phyloP scores from a whole-genome alignment of 2,113 vertebrate genomes.

The Chaetura pelagica region DNA sequence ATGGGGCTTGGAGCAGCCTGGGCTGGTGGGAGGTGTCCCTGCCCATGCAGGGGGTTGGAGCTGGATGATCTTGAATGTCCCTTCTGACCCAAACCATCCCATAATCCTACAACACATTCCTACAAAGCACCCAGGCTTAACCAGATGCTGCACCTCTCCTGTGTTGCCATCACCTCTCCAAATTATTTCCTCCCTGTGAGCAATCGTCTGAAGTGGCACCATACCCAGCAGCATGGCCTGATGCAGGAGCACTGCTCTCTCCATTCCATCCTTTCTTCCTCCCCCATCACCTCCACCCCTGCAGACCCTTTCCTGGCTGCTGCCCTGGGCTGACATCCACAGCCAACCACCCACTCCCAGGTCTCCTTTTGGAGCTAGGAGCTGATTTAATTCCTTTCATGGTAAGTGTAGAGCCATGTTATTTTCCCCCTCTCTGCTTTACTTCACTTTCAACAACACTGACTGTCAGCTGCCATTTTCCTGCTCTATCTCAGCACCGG shows the following conservation, averaged over 20 bases:
- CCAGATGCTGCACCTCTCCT: background rate
- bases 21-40: too few relatives aligned
- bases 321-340: background rate
- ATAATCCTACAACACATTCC: background rate
- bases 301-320: background rate
- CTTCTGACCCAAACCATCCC: too few relatives aligned
- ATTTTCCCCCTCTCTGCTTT: background rate
- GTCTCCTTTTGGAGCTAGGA: background rate
- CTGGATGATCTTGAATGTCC: too few relatives aligned
- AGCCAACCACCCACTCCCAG: accelerated
- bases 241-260: background rate
- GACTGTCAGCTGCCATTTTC: background rate
- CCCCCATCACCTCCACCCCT: accelerated
- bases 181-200: background rate
- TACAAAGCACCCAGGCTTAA: accelerated
- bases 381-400: background rate
- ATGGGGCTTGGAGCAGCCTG: too few relatives aligned
- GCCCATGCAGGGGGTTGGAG: too few relatives aligned
- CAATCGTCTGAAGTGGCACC: background rate
- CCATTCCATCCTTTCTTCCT: background rate
- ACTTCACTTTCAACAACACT: background rate
- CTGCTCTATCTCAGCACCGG: accelerated
- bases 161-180: accelerated
- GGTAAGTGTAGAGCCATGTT: background rate
- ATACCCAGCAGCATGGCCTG: background rate